Percentiles rank a stretch among this genome's conserved stretches.
Conservation (phyloP, 2,888 invertebrate genomes). For the Megastigmus dorsalis region DNA sequence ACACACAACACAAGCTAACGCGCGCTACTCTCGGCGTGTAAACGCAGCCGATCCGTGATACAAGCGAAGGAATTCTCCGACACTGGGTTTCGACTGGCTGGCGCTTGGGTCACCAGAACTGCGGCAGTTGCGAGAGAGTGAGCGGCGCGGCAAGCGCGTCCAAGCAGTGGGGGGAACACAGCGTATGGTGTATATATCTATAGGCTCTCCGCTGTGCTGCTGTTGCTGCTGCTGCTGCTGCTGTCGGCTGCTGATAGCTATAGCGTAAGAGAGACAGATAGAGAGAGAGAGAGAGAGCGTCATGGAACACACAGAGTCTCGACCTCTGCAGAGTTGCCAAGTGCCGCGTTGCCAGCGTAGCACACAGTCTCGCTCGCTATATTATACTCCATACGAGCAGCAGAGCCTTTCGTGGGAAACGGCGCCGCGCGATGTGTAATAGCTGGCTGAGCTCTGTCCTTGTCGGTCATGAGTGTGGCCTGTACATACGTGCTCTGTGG, state of each 20-base stretch:
- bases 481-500: too few relatives aligned
- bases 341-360: conserved; percentile 23
- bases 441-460: conserved; percentile 26
- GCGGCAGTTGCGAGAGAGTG: too few relatives aligned
- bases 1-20: background rate
- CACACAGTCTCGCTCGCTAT: too few relatives aligned
- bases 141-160: too few relatives aligned
- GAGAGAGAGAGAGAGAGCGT: background rate
- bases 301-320: background rate
- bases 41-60: background rate
- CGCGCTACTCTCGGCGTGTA: background rate
- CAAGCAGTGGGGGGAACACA: too few relatives aligned
- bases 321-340: conserved; percentile 42
- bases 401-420: conserved; percentile 34
- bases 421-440: conserved; percentile 29
- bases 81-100: background rate
- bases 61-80: conserved; percentile 23
- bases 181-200: too few relatives aligned
- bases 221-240: too few relatives aligned
- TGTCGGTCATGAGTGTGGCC: too few relatives aligned
- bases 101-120: background rate
- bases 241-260: too few relatives aligned
- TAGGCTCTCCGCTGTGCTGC: too few relatives aligned
- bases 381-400: too few relatives aligned
- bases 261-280: background rate